Conservation (phyloP, 2,797 vertebrate species). For the Coregonus ussuriensis region DNA sequence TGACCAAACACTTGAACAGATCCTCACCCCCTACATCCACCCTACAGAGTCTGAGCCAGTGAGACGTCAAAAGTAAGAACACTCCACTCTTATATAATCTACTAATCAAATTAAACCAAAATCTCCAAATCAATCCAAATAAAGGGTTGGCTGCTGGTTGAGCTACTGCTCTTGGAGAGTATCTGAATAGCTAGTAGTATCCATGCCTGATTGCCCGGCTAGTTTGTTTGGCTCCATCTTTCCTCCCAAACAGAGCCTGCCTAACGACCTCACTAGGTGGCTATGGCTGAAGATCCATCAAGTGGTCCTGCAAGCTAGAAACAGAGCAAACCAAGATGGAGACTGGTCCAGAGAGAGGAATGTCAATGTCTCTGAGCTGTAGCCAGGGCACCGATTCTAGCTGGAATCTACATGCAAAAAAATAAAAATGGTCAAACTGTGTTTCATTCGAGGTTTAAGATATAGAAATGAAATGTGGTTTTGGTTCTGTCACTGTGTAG, state of each 20-base stretch:
- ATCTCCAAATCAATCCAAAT: not conserved
- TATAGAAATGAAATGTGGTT: slow-evolving; percentile 25
- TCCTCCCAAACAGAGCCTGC: not conserved
- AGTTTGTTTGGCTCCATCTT: not conserved
- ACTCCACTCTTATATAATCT: not conserved
- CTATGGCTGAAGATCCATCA: not conserved
- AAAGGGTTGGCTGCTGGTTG: not conserved
- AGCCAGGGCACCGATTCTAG: not conserved
- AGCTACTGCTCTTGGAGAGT: not conserved
- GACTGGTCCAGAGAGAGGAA: not conserved
- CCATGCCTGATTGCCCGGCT: not conserved
- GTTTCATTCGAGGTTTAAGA: not conserved
- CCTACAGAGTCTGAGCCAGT: slow-evolving; percentile 89
- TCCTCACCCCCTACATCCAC: slow-evolving; percentile 87
- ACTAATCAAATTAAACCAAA: not conserved
- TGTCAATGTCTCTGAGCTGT: not conserved
- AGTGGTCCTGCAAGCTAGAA: not conserved
- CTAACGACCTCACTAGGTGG: not conserved
- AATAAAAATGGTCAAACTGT: not conserved
- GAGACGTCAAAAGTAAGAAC: slow-evolving; percentile 85
- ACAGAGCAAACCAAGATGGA: not conserved
- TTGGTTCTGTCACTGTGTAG: slow-evolving; percentile 19
- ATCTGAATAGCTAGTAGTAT: not conserved
- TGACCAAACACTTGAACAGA: slow-evolving; percentile 77
- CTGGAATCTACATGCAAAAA: not conserved